A percentile compares a stretch with the other conserved stretches of the same genome.
Conservation (phyloP, 2,888 invertebrate species). For the Adineta ricciae region DNA sequence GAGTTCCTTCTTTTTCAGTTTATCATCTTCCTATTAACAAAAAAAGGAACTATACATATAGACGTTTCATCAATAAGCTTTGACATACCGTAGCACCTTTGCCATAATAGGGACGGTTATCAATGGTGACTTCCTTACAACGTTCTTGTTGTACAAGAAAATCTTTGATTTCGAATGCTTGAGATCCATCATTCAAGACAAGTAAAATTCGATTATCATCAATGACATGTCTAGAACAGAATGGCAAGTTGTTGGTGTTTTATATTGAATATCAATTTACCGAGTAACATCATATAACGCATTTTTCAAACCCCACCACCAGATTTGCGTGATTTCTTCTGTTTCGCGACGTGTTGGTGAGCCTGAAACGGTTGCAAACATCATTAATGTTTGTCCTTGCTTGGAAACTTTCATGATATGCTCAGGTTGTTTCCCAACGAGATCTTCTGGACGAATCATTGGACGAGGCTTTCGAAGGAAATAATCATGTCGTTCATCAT, state of each 20-base stretch:
- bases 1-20: not conserved
- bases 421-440: slow-evolving; percentile 59
- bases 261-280: slow-evolving; percentile 50
- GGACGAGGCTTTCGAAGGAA: not conserved
- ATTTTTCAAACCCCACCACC: slow-evolving; percentile 90
- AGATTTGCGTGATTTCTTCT: slow-evolving; percentile 75
- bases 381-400: slow-evolving; percentile 79
- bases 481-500: not conserved
- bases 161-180: slow-evolving; percentile 86
- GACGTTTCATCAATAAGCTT: no score
- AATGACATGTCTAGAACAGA: slow-evolving; percentile 67
- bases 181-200: slow-evolving; percentile 86
- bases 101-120: slow-evolving; percentile 55
- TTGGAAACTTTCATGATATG: slow-evolving; percentile 74
- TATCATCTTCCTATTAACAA: not conserved
- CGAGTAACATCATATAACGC: slow-evolving; percentile 90
- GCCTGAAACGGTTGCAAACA: slow-evolving; percentile 65
- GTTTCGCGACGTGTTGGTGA: slow-evolving; percentile 60
- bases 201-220: slow-evolving; percentile 85
- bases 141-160: slow-evolving; percentile 75
- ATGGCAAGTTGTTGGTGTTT: no score
- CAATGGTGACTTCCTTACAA: slow-evolving; percentile 74
- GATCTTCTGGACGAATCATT: not conserved
- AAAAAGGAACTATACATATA: not conserved
- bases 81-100: not conserved